phyloP scores from a whole-genome alignment of 2,888 invertebrate genomes.

The Tinea semifulvella region DNA sequence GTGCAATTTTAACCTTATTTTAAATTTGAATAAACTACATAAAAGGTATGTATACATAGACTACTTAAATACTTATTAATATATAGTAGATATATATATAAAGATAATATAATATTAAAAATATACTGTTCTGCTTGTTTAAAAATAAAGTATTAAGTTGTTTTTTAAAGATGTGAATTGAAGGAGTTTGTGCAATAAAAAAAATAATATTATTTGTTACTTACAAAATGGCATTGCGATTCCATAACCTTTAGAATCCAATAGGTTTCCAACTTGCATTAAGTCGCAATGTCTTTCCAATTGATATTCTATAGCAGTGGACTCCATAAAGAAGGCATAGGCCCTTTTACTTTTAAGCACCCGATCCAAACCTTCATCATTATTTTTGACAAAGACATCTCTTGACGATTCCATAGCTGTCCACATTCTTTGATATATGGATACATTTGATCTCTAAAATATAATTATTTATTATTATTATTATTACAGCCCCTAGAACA shows the following conservation, averaged over 20 bases:
- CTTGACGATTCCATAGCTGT: constrained; percentile 86
- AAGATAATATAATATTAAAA: too few relatives aligned
- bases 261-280: constrained; percentile 78
- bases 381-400: constrained; percentile 85
- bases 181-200: background rate
- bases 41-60: too few relatives aligned
- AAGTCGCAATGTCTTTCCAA: constrained; percentile 86
- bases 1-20: too few relatives aligned
- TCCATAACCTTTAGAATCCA: constrained; percentile 92
- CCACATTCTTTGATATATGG: constrained; percentile 93
- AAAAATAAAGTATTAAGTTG: too few relatives aligned
- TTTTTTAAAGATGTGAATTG: too few relatives aligned
- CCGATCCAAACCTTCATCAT: constrained; percentile 87
- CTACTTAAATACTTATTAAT: too few relatives aligned
- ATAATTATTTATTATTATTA: too few relatives aligned
- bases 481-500: too few relatives aligned
- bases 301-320: constrained; percentile 92
- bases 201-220: too few relatives aligned
- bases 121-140: too few relatives aligned
- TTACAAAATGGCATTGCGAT: constrained; percentile 91
- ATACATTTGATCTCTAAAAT: constrained; percentile 82
- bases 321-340: constrained; percentile 97
- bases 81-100: too few relatives aligned
- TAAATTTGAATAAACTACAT: too few relatives aligned
- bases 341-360: constrained; percentile 80